Conservation (phyloP, 2,113 vertebrate species). For the Xiphophorus couchianus region DNA sequence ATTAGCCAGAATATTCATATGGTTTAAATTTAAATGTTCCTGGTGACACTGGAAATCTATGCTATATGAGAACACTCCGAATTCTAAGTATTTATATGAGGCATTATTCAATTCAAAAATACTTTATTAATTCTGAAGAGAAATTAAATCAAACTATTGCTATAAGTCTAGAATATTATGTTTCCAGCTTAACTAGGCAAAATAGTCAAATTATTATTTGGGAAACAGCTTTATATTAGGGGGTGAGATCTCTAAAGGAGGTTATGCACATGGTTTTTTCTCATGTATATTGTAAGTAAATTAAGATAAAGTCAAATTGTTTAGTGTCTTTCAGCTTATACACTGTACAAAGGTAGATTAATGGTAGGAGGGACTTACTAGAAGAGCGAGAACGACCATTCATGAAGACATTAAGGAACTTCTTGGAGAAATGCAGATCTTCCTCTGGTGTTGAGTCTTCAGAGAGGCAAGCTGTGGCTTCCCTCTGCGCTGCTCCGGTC, state of each 20-base stretch:
- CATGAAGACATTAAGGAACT: slow-evolving; percentile 99
- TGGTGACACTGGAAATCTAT: background rate
- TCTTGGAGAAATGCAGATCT: slow-evolving; percentile 93
- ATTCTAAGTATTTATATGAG: background rate
- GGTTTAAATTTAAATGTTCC: too few relatives aligned
- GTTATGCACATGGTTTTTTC: too few relatives aligned
- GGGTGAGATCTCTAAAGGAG: too few relatives aligned
- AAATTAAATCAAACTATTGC: background rate
- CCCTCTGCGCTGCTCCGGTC: slow-evolving; percentile 70
- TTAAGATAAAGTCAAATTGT: background rate
- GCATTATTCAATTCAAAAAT: background rate
- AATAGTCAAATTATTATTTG: too few relatives aligned
- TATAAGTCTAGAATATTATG: background rate
- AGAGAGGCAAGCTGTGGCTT: slow-evolving; percentile 86
- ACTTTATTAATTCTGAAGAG: background rate
- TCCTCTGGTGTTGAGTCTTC: slow-evolving; percentile 91
- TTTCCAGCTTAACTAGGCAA: background rate
- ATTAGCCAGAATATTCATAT: too few relatives aligned
- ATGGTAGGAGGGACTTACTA: slow-evolving; percentile 85
- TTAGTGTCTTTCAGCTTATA: background rate
- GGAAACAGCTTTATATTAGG: too few relatives aligned
- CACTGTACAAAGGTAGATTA: background rate
- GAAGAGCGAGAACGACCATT: slow-evolving; percentile 93
- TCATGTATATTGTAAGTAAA: too few relatives aligned
- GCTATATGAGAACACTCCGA: background rate